phyloP scores from a whole-genome alignment of 2,113 vertebrate genomes.

The Dicaeum eximium region DNA sequence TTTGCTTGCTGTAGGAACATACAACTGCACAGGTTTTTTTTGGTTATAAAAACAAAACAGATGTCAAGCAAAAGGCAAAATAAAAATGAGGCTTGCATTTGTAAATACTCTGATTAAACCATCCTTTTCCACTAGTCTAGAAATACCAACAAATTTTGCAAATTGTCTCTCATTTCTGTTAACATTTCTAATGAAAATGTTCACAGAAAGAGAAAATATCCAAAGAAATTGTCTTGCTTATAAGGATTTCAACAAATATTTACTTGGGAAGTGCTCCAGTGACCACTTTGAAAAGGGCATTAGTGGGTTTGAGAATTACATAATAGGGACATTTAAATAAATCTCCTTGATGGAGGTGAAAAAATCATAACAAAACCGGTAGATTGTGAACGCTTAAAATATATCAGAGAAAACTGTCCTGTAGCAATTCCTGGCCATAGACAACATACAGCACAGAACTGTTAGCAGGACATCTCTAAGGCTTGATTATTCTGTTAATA shows the following conservation, averaged over 20 bases:
- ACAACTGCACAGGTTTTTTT: not conserved
- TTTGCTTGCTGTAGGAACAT: not conserved
- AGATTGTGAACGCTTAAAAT: not conserved
- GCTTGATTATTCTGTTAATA: not conserved
- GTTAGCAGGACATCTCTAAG: not conserved
- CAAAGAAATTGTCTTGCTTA: not conserved
- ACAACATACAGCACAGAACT: not conserved
- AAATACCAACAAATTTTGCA: not conserved
- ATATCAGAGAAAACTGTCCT: not conserved
- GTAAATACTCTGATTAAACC: not conserved
- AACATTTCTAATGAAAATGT: not conserved
- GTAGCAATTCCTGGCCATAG: not conserved
- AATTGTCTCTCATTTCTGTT: not conserved
- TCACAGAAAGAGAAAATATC: constrained; percentile 17
- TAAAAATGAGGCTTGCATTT: not conserved
- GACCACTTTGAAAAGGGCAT: not conserved
- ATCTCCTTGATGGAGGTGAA: not conserved
- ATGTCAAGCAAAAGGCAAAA: not conserved
- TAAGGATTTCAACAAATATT: constrained; percentile 41
- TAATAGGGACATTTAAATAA: not conserved
- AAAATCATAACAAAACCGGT: not conserved
- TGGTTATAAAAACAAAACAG: not conserved
- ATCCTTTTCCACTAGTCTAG: not conserved
- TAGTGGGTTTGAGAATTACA: not conserved
- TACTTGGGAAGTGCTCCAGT: constrained; percentile 23